phyloP scores from a whole-genome alignment of 2,888 invertebrate species.

The Conchocele bisecta region DNA sequence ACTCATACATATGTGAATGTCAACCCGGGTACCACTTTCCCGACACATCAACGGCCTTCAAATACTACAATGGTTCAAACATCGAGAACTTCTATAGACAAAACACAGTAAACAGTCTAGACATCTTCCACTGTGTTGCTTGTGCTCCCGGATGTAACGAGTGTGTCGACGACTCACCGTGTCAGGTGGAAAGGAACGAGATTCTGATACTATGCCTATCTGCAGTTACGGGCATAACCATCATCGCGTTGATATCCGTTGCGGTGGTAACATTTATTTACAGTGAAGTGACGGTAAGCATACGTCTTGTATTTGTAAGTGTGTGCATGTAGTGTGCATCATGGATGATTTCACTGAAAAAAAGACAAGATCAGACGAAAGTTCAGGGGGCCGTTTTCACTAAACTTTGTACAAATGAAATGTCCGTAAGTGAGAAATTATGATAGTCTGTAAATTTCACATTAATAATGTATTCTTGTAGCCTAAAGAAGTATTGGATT shows the following conservation, averaged over 20 bases:
- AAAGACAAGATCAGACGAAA: too few species aligned
- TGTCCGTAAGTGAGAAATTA: too few species aligned
- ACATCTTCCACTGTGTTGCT: conserved; percentile 65
- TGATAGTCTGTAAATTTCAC: too few species aligned
- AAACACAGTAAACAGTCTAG: conserved; percentile 24
- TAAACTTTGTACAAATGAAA: too few species aligned
- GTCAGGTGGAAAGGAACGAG: conserved; percentile 66
- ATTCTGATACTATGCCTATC: conserved; percentile 58
- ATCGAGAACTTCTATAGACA: conserved; percentile 62
- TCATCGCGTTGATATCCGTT: conserved; percentile 45
- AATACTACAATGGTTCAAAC: conserved; percentile 70
- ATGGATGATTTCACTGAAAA: too few species aligned
- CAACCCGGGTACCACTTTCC: conserved; percentile 79
- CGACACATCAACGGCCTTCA: conserved; percentile 24
- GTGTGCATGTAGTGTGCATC: too few species aligned
- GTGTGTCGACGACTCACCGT: conserved; percentile 76
- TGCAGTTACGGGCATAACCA: conserved; percentile 58
- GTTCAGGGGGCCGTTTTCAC: too few species aligned
- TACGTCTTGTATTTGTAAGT: too few species aligned
- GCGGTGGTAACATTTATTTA: conserved; percentile 49
- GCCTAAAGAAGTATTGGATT: too few species aligned
- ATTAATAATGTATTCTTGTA: too few species aligned
- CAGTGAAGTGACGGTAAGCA: conserved; percentile 56
- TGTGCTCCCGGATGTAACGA: conserved; percentile 78
- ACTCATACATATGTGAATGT: conserved; percentile 76